Base-by-base conservation (phyloP, 2,113 vertebrate genomes). In the Aythya baeri region DNA sequence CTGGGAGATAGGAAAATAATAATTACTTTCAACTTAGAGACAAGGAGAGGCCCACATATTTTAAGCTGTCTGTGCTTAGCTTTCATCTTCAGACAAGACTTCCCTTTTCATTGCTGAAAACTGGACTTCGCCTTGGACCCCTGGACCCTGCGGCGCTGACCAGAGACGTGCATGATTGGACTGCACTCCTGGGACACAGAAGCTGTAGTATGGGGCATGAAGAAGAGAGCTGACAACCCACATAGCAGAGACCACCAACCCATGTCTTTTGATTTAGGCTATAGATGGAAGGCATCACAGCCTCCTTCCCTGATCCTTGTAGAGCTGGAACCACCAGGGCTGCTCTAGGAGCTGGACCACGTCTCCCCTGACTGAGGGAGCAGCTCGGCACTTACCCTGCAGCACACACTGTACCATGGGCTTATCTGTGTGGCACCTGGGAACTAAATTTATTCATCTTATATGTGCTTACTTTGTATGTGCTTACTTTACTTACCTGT, bases 121-220 rank as follows among this genome's bases (percentile, higher is more conserved):
- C 3, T 61, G 2, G 8, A 6, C 29, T 29, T 68, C 0, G 0
- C 46, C 77, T 77, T 1, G 0, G 25, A 43, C 9, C 32, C 67
- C 43, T 27, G 31, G 66, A 31, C 21, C 22, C 50, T 70, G 34
- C 58, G 26, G 6, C 2, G 7, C 31, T 58, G 27, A 68, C 12
- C 50, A 49, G 31, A 54, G 76, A 21, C 16, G 11, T 27, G 16
- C 4, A 2, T 5, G 11, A 2, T 46, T 59, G 13, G 17, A 50
- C 14, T 4, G 14, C 5, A 4, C 12, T 36, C 25, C 43, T 72
- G 50, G 62, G 62, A 32, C 7, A 8, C 66, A 65, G 76, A 31
- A 68, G 32, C 17, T 76, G 71, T 22, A 31, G 9, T 31, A 31
- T 7, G 23, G 52, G 77, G 21, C 32, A 18, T 11, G 18, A 85